Base-by-base conservation (phyloP, 2,888 invertebrate species). In the Tachina grossa region DNA sequence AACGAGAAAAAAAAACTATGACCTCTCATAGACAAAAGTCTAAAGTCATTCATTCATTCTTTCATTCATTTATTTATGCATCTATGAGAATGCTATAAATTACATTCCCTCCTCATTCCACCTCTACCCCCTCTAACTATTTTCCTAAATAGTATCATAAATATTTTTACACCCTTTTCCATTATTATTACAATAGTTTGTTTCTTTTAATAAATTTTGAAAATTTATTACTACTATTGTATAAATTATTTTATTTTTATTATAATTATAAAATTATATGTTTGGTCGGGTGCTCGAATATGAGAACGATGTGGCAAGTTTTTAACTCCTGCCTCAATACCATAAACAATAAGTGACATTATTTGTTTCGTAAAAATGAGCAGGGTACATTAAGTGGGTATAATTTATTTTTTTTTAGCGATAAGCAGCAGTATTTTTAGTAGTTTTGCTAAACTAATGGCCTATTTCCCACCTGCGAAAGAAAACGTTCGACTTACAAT, bases 171-270 rank as follows among this genome's bases (percentile, higher is more conserved):
- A 49, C 31, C 55, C n/a, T 47, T 10, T 11, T 43, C n/a, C 14
- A 19, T 19, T 57, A 1, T 4, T 31, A 16, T 49, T 55, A 57
- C 10, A 31, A 19, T 9, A 63, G 22, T 53, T 45, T 14, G 49
- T 49, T 45, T 31, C 19, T 9, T 57, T 39, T 53, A 53, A 41
- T 68, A 49, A 66, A 76, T 49, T 75, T 80, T 43, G 49, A 61
- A 61, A 68, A 81, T 84, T 84, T 84, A 84, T 84, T 41, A 14
- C 61, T 66, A 49, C 53, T 77, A 68, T 80, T 72, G 61, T 61
- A 81, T 74, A 74, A 84, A 72, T 84, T 81, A 81, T 84, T 41
- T 84, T 81, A 81, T 84, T 41, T 65, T 65, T 75, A 69, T 75
- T 75, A 61, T 75, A 61, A 61, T 75, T 53, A 75, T 74, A 51